Evolutionary conservation across 2,797 vertebrate species (phyloP), one percentile per base, ranked within the genome.

Genomic region (Acanthiza pusilla): DNA sequence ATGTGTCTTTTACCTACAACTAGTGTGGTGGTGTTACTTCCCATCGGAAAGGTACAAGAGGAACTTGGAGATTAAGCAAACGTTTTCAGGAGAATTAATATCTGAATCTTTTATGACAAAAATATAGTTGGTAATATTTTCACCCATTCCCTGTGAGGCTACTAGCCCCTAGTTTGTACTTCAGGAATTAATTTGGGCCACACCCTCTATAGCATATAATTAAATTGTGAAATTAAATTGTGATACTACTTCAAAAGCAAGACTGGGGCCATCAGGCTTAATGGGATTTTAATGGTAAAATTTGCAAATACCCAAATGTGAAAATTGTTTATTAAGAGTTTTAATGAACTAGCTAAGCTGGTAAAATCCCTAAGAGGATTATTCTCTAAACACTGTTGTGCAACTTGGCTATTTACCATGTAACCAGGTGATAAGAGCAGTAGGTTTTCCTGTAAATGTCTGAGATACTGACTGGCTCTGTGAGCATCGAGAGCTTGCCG

Each of bases 311-410:
- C 14, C 7, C 17, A 18, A 48, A 58, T 55, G n/a, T 88, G 89
- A 85, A 45, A 45, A 45, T 21, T 45, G 14, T 66, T 87, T 94
- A 73, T 92, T 75, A 65, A 57, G 72, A 88, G 26, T 89, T 92
- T 74, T 89, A 91, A 85, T 78, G 72, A 91, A 92, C 58, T 65
- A 32, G 40, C 51, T 89, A 80, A 83, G 3, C 23, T 87, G 65
- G 29, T 87, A 72, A 96, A 93, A 89, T 85, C 36, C 55, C 53
- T 72, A 45, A 83, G 32, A 93, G 85, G 80, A 94, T 95, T 89
- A 89, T 78, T 80, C 89, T 75, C 48, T 73, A 76, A 80, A 86
- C 27, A 65, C 23, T 70, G 30, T 72, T 89, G 71, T 85, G 65
- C 88, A 94, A 30, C 38, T 89, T 85, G 40, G 66, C 53, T 96